Evolutionary conservation across 2,113 vertebrate genomes (phyloP).

Genomic region (Clupea harengus): DNA sequence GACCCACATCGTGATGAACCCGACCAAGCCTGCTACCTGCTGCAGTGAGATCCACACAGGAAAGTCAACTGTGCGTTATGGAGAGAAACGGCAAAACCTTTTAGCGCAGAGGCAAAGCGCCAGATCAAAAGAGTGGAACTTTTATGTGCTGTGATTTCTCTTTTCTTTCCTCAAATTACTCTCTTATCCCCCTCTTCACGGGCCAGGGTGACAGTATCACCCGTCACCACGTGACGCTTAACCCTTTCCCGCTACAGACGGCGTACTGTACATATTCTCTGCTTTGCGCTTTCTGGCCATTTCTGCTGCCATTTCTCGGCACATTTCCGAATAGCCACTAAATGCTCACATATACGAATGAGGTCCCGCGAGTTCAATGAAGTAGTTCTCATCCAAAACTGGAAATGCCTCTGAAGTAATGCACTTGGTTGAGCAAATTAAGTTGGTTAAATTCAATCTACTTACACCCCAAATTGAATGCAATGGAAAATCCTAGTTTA

Average conservation of each 20-base stretch:
- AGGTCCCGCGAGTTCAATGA: too few relatives aligned
- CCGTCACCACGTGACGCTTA: neutral
- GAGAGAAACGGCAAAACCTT: neutral
- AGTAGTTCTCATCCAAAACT: too few relatives aligned
- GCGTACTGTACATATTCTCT: neutral
- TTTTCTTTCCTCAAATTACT: neutral
- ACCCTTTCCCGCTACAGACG: neutral
- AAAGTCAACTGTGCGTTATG: neutral
- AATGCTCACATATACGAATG: too few relatives aligned
- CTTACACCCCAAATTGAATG: too few relatives aligned
- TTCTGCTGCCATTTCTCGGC: too few relatives aligned
- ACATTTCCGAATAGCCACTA: too few relatives aligned
- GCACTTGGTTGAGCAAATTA: too few relatives aligned
- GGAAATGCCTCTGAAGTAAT: too few relatives aligned
- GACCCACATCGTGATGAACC: neutral
- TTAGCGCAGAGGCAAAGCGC: neutral
- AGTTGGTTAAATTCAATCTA: too few relatives aligned
- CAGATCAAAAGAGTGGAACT: neutral
- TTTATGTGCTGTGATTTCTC: neutral
- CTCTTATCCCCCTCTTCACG: slow-evolving; percentile 4
- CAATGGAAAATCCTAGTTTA: too few relatives aligned
- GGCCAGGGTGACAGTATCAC: neutral
- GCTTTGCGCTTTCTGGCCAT: too few relatives aligned
- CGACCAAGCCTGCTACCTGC: neutral
- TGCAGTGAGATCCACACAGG: neutral